Percentiles rank a stretch among this genome's conserved stretches.
Conservation (phyloP, 2,888 invertebrate species). For the Aproaerema taeniolella region DNA sequence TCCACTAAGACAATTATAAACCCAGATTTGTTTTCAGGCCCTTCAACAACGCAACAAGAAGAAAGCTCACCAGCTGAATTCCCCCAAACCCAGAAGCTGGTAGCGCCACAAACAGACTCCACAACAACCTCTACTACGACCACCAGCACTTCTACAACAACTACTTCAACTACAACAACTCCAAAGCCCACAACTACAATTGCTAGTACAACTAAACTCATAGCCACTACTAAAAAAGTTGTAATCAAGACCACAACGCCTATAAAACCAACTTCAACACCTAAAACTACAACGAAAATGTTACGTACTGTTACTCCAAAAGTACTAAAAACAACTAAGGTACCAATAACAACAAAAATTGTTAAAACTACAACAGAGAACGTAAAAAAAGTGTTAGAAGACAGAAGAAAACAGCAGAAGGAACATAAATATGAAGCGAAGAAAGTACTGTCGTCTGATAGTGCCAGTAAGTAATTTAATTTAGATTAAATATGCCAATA, state of each 20-base stretch:
- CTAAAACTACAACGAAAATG: constrained; percentile 4
- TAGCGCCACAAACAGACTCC: constrained; percentile 23
- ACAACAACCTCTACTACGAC: constrained; percentile 23
- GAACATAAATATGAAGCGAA: constrained; percentile 21
- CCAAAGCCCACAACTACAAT: constrained; percentile 13
- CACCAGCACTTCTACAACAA: constrained; percentile 15
- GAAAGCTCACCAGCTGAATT: constrained; percentile 15
- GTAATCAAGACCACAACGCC: background rate
- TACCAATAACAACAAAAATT: constrained; percentile 12
- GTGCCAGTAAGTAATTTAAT: too few relatives aligned
- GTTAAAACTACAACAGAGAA: constrained; percentile 15
- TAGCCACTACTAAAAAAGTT: constrained; percentile 10
- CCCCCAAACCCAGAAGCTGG: constrained; percentile 42
- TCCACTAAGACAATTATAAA: too few relatives aligned
- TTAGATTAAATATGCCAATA: too few relatives aligned
- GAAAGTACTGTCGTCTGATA: too few relatives aligned
- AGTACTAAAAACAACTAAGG: constrained; percentile 11
- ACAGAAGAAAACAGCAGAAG: constrained; percentile 23
- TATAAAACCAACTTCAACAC: constrained; percentile 7
- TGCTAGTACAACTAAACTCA: background rate
- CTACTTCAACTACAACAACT: constrained; percentile 17
- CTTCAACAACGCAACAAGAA: constrained; percentile 16
- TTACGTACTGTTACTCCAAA: constrained; percentile 12
- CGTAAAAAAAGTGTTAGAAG: constrained; percentile 22
- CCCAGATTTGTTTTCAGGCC: too few relatives aligned